A percentile compares a stretch with the other conserved stretches of the same genome.
Conservation (phyloP, 1,140 invertebrate genomes). For the Pectinophora gossypiella region DNA sequence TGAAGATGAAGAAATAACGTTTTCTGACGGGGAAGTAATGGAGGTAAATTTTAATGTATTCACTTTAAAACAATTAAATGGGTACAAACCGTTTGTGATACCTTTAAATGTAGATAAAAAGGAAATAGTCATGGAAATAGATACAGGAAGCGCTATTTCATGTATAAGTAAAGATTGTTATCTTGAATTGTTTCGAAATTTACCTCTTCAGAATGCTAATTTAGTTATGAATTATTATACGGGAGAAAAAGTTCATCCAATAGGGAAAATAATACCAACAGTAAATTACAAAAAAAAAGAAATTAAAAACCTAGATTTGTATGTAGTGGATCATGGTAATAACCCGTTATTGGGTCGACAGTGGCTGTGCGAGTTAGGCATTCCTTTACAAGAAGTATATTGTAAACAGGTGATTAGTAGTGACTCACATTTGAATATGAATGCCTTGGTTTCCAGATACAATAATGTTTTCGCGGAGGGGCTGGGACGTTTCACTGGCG, state of each 20-base stretch:
- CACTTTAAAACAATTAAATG: no score
- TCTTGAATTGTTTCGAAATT: neutral
- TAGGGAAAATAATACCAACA: constrained; percentile 2
- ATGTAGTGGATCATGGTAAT: constrained; percentile 10
- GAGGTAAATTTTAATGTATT: no score
- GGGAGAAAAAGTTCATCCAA: neutral
- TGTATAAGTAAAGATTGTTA: constrained; percentile 6
- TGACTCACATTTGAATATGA: neutral
- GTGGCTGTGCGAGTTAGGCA: constrained; percentile 6
- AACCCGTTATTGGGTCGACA: constrained; percentile 2
- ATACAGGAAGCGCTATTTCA: neutral
- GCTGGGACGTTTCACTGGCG: constrained; percentile 15
- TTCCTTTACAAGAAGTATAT: neutral
- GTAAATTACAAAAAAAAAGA: neutral
- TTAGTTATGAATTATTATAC: constrained; percentile 7
- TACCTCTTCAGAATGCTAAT: neutral
- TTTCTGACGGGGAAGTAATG: no score
- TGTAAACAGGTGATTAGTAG: neutral
- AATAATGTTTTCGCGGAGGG: constrained; percentile 10
- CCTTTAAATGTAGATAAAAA: neutral
- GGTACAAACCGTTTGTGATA: constrained; percentile 3
- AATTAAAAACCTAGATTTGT: constrained; percentile 4
- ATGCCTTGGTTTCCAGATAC: constrained; percentile 9
- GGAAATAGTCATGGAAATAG: neutral
- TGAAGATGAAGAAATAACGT: no score